Conservation (phyloP, 2,113 vertebrate species). For the Ochotona princeps region DNA sequence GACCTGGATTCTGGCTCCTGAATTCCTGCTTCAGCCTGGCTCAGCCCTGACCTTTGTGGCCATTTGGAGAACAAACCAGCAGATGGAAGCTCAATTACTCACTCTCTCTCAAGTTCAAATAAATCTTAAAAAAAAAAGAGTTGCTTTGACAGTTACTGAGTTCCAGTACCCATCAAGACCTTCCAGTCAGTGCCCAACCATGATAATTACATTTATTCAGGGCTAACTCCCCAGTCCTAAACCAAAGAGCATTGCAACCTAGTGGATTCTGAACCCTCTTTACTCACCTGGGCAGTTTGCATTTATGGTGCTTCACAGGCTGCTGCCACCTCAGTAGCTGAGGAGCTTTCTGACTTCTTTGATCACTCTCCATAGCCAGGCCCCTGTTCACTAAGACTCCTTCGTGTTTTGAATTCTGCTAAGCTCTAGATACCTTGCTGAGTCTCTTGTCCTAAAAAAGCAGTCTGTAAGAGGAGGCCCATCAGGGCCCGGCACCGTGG, state of each 20-base stretch:
- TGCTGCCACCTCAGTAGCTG: neutral
- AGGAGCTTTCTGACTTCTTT: conserved; percentile 36
- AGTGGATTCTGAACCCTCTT: conserved; percentile 19
- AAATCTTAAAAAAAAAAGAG: no score
- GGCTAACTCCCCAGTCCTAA: conserved; percentile 7
- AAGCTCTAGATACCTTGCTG: neutral
- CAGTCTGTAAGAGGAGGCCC: neutral
- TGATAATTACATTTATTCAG: conserved; percentile 52
- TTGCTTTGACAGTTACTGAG: conserved; percentile 31
- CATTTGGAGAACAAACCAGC: no score
- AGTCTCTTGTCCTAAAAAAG: neutral
- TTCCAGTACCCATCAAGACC: neutral
- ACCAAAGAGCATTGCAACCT: conserved; percentile 12
- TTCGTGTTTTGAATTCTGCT: neutral
- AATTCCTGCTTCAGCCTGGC: no score
- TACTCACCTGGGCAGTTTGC: neutral
- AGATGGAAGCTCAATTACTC: no score
- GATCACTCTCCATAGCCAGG: neutral
- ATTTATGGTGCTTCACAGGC: conserved; percentile 28
- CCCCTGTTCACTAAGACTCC: neutral
- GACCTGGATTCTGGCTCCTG: no score
- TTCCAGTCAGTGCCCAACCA: neutral
- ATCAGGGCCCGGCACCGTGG: no score
- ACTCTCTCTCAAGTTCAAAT: no score
- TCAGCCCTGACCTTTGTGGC: no score